Evolutionary conservation across 2,113 vertebrate genomes (phyloP).

Genomic region (Callionymus lyra): DNA sequence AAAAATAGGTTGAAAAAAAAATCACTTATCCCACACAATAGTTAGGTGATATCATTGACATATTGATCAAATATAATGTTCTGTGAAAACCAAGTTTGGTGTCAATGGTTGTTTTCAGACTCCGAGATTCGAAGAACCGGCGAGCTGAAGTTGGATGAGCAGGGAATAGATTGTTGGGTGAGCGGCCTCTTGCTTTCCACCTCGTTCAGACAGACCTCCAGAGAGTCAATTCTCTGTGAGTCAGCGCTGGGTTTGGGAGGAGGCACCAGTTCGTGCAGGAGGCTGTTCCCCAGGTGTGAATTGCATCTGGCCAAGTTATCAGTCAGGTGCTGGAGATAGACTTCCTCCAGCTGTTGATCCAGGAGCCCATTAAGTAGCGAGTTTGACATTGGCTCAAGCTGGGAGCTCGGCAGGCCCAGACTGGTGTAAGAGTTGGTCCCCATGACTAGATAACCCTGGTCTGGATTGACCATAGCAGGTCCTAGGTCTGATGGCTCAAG

Average conservation of each 20-base stretch:
- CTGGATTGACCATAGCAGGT: conserved; percentile 4
- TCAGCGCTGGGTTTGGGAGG: conserved; percentile 60
- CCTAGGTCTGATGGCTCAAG: not conserved
- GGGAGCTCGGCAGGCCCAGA: conserved; percentile 32
- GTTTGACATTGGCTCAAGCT: conserved; percentile 73
- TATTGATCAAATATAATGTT: too few relatives aligned
- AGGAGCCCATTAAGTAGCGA: conserved; percentile 77
- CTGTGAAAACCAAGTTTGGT: too few relatives aligned
- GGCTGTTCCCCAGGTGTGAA: conserved; percentile 68
- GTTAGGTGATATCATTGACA: too few relatives aligned
- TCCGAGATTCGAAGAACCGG: conserved; percentile 78
- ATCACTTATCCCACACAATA: too few relatives aligned
- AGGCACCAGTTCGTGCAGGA: conserved; percentile 64
- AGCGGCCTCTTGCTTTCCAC: conserved; percentile 35
- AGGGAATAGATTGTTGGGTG: conserved; percentile 37
- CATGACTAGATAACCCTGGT: conserved; percentile 63
- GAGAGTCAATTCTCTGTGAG: conserved; percentile 42
- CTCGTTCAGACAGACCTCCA: conserved; percentile 57
- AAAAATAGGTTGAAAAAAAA: too few relatives aligned
- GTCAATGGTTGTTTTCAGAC: conserved; percentile 1
- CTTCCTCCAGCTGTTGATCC: conserved; percentile 77
- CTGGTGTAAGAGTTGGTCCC: conserved; percentile 61
- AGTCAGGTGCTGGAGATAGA: conserved; percentile 82
- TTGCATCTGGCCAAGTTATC: conserved; percentile 72
- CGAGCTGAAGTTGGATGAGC: conserved; percentile 73